Percentiles rank a stretch among this genome's conserved stretches.
Evolutionary conservation across 2,113 vertebrate species (phyloP).

Genomic region (Crotalus helleri): DNA sequence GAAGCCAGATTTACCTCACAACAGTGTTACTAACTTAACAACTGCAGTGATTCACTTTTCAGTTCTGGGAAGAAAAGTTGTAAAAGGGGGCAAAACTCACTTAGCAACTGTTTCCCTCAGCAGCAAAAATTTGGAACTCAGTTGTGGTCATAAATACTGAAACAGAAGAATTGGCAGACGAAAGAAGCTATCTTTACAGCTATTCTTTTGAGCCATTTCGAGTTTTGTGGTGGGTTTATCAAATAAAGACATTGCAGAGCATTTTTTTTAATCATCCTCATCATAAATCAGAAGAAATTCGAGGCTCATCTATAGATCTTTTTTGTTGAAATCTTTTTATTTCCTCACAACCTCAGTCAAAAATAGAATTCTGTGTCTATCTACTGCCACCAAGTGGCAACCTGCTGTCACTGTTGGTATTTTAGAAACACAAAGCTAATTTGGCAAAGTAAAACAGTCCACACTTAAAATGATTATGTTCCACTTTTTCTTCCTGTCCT

Average conservation of each 20-base stretch:
- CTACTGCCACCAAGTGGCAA: not conserved
- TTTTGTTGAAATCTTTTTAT: not conserved
- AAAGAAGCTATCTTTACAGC: not conserved
- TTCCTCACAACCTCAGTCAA: not conserved
- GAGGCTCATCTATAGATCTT: not conserved
- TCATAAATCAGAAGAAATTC: not conserved
- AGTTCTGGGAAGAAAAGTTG: too few species aligned
- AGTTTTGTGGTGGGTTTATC: not conserved
- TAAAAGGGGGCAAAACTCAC: too few species aligned
- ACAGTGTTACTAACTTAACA: too few species aligned
- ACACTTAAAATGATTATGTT: not conserved
- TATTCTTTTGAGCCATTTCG: not conserved
- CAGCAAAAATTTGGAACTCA: too few species aligned
- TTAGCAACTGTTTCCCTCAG: too few species aligned
- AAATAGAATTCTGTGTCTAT: not conserved
- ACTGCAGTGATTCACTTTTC: too few species aligned
- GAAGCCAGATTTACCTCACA: too few species aligned
- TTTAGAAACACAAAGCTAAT: not conserved
- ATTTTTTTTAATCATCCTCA: not conserved
- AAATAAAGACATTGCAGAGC: not conserved
- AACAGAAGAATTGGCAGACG: not conserved
- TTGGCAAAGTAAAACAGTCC: not conserved
- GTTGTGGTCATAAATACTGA: not conserved
- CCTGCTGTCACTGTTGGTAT: not conserved
- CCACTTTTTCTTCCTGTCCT: not conserved